These are phyloP conservation scores for Microtus pennsylvanicus DNA, from an alignment of 2,113 vertebrate genomes.

Conservation along the genomic window DNA sequence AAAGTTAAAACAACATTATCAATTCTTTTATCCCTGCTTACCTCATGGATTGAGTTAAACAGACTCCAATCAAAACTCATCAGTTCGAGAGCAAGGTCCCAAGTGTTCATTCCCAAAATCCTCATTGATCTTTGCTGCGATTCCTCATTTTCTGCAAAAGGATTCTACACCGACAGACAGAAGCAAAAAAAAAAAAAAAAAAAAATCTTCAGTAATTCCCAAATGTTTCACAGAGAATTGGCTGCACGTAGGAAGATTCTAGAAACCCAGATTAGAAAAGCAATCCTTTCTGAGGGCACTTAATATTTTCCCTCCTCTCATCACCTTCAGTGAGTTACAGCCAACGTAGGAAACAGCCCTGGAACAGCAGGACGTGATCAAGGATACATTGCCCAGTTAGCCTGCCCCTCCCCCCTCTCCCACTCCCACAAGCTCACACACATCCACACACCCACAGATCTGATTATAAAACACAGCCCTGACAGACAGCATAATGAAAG, in stretches of 20 bases:
- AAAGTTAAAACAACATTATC: conserved; percentile 5
- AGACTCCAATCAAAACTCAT: conserved; percentile 97
- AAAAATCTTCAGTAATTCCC: conserved; percentile 69
- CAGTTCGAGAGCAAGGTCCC: conserved; percentile 96
- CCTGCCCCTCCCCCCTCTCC: not conserved
- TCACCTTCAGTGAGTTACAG: conserved; percentile 80
- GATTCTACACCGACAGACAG: conserved; percentile 87
- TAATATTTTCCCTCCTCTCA: conserved; percentile 68
- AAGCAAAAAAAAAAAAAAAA: conserved; percentile 64
- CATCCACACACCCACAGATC: not conserved
- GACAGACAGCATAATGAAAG: conserved; percentile 82
- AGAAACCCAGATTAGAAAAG: conserved; percentile 69
- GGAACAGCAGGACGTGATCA: conserved; percentile 79
- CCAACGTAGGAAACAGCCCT: conserved; percentile 80
- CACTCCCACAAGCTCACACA: not conserved
- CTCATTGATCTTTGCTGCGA: conserved; percentile 91
- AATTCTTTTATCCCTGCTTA: conserved; percentile 78
- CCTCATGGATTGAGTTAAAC: conserved; percentile 96
- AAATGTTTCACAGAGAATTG: conserved; percentile 51
- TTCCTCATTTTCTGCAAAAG: conserved; percentile 93
- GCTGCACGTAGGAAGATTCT: conserved; percentile 51
- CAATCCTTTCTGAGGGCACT: conserved; percentile 81
- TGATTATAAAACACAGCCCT: conserved; percentile 77
- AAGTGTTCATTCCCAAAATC: conserved; percentile 96
- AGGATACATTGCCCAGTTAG: conserved; percentile 74